Percentiles rank a stretch among this genome's conserved stretches.
phyloP scores from a whole-genome alignment of 2,113 vertebrate genomes.

The Eulacestoma nigropectus region DNA sequence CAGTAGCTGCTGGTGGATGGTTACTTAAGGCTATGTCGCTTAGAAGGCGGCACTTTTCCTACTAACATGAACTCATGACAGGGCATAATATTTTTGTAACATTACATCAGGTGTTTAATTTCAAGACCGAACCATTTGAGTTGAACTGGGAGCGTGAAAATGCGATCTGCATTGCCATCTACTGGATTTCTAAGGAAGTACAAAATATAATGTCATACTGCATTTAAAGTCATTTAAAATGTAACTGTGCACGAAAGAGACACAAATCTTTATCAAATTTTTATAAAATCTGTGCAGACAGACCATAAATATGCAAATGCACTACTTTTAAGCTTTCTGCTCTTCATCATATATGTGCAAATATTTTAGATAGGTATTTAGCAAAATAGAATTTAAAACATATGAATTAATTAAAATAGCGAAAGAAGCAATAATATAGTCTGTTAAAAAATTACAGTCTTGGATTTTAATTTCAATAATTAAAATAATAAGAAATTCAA shows the following conservation, averaged over 20 bases:
- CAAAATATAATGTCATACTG: neutral
- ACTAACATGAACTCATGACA: neutral
- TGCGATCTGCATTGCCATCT: slow-evolving; percentile 69
- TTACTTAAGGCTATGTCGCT: neutral
- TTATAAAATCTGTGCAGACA: neutral
- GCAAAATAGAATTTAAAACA: neutral
- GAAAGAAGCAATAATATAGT: neutral
- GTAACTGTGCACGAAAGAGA: neutral
- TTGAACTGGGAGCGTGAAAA: neutral
- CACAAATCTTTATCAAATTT: neutral
- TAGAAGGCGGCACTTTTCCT: neutral
- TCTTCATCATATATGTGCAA: neutral
- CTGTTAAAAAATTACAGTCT: neutral
- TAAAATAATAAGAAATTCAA: neutral
- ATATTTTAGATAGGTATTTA: neutral
- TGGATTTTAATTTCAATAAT: neutral
- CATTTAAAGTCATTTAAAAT: neutral
- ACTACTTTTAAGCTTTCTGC: neutral
- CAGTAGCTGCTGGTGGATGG: neutral
- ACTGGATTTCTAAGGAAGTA: slow-evolving; percentile 40
- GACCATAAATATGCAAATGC: neutral
- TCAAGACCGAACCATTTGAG: neutral
- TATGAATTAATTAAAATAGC: neutral
- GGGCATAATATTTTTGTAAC: slow-evolving; percentile 16
- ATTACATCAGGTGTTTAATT: slow-evolving; percentile 8